Percentiles rank a stretch among this genome's conserved stretches.
Conservation (phyloP, 2,888 invertebrate species). For the Teinopalpus imperialis region DNA sequence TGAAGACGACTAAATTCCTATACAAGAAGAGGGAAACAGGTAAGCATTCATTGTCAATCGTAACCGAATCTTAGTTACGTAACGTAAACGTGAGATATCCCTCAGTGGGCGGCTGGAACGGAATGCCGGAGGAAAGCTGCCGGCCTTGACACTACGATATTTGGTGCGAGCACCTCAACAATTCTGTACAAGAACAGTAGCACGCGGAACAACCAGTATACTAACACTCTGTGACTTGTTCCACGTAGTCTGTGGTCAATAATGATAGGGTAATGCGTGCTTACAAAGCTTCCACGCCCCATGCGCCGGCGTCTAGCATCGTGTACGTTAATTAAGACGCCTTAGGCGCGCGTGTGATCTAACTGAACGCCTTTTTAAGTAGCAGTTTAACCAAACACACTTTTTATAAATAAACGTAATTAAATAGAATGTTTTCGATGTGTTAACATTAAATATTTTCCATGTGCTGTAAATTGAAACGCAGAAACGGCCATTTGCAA, state of each 20-base stretch:
- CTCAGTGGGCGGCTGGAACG: conserved; percentile 73
- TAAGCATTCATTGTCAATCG: conserved; percentile 50
- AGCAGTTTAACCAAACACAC: conserved; percentile 12
- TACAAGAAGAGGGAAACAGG: conserved; percentile 3
- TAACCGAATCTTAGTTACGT: conserved; percentile 70
- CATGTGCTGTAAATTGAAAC: conserved; percentile 29
- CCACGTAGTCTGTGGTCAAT: conserved; percentile 45
- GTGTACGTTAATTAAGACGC: conserved; percentile 62
- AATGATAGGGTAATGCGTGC: conserved; percentile 48
- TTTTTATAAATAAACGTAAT: conserved; percentile 10
- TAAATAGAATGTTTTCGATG: conserved; percentile 23
- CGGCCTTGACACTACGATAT: conserved; percentile 79
- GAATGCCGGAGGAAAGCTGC: conserved; percentile 79
- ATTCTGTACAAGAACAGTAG: conserved; percentile 43
- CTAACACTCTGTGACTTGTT: conserved; percentile 27
- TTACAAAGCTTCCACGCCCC: conserved; percentile 66
- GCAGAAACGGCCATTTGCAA: conserved; percentile 32
- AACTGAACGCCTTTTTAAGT: conserved; percentile 27
- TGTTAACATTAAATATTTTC: conserved; percentile 6
- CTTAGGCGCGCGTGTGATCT: conserved; percentile 42
- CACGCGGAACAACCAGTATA: conserved; percentile 36
- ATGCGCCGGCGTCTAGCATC: conserved; percentile 62
- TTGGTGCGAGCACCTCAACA: conserved; percentile 64
- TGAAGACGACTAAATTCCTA: neutral
- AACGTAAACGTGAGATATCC: conserved; percentile 75